Conservation (phyloP, 2,797 vertebrate genomes). For the Phalloptychus januarius region DNA sequence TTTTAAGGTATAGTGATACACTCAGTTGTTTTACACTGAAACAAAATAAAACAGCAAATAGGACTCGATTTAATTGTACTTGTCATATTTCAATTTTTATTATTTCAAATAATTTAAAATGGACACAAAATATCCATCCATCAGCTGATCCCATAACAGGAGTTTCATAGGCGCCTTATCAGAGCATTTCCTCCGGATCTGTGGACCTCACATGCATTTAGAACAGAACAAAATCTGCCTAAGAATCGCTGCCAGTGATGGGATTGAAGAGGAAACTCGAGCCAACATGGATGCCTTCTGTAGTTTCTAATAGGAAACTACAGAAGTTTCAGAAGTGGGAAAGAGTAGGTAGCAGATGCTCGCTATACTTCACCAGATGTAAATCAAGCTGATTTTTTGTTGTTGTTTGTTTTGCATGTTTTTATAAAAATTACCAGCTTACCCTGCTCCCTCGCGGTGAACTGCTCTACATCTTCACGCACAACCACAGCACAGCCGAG, state of each 20-base stretch:
- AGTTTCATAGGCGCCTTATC: conserved; percentile 73
- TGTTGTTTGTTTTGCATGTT: neutral
- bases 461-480: conserved; percentile 57
- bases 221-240: conserved; percentile 60
- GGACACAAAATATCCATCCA: conserved; percentile 76
- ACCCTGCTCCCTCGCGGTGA: conserved; percentile 57
- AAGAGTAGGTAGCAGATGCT: conserved; percentile 25
- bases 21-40: neutral
- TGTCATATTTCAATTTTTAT: conserved; percentile 79
- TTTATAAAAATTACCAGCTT: conserved; percentile 29
- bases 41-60: conserved; percentile 7
- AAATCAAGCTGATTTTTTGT: conserved; percentile 40
- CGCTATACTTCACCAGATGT: conserved; percentile 45
- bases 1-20: neutral
- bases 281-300: conserved; percentile 51
- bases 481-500: conserved; percentile 66
- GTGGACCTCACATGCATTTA: conserved; percentile 62
- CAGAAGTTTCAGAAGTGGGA: conserved; percentile 42
- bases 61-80: conserved; percentile 51
- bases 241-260: conserved; percentile 39
- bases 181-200: conserved; percentile 62
- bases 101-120: conserved; percentile 81
- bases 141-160: conserved; percentile 25
- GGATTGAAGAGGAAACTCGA: conserved; percentile 46
- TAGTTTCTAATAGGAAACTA: conserved; percentile 19